Base-by-base conservation (phyloP, 1,140 invertebrate genomes). In the Bilobella aurantiaca region DNA sequence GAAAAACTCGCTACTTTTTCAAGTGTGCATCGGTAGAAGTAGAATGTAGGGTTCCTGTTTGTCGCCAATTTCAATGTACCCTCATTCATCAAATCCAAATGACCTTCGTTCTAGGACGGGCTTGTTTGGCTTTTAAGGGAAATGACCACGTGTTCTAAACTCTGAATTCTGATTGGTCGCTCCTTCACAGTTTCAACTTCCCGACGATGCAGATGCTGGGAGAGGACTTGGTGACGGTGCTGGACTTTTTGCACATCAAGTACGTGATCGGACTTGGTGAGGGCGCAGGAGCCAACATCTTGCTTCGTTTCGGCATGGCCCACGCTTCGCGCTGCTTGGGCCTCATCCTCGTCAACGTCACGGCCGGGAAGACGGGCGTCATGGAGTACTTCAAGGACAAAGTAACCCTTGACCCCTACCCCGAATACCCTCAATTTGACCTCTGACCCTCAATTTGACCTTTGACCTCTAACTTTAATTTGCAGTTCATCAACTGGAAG, bases 201-300 rank as follows among this genome's bases (percentile, higher is more conserved):
- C 91, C 91, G 3, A 84, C 85, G 28, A 83, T 93, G 73, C 88
- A 91, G 78, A 84, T 84, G 56, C 79, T 94, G 37, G 90, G 88
- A 32, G 90, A 92, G 77, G 89, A 91, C 76, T 76, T 94, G 60
- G 84, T 90, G 12, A 85, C 85, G 32, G 86, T 93, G 8, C 77
- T 93, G 73, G 89, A 93, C 76, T 86, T 90, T 73, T 78, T 93
- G 12, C 88, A 85, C 70, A 82, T 88, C 3, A 84, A 85, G 65
- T 86, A 86, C 75, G 89, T 89, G 0, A 86, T 94, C 56, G 87
- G 89, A 3, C 78, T 94, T 21, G 91, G 91, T 16, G 91, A 93
- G 78, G 91, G 91, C 3, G 91, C 90, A 3, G 91, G 91, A 1
- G 90, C 91, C 27, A 94, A 93, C 78, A 88, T 92, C 58, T 78